A percentile compares a stretch with the other conserved stretches of the same genome.
phyloP scores from a whole-genome alignment of 2,888 invertebrate genomes.

The Xanthostigma xanthostigma region DNA sequence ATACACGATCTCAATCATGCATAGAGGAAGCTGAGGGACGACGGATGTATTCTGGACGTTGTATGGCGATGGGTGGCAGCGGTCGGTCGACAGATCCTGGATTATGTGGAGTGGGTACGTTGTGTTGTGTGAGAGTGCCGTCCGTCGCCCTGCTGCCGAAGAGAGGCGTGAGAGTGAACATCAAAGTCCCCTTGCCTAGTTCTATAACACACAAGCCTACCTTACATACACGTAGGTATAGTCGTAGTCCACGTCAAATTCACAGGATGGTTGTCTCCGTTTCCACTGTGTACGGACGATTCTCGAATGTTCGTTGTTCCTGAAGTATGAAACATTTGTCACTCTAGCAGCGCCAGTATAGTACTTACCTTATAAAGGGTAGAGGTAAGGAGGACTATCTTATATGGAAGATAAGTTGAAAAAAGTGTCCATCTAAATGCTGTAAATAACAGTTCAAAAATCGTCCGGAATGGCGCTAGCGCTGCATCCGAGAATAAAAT shows the following conservation, averaged over 20 bases:
- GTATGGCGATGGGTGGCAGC: slow-evolving; percentile 5
- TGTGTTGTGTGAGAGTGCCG: slow-evolving; percentile 4
- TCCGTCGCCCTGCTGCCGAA: slow-evolving; percentile 5
- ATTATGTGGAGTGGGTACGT: slow-evolving; percentile 6
- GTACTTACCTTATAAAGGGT: too few species aligned
- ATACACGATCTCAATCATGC: slow-evolving; percentile 32
- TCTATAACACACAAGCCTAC: not conserved
- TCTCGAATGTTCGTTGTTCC: too few species aligned
- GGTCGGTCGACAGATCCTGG: slow-evolving; percentile 10
- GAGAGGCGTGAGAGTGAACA: slow-evolving; percentile 21
- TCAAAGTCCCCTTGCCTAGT: slow-evolving; percentile 18
- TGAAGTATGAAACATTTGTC: too few species aligned
- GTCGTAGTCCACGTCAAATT: slow-evolving; percentile 4
- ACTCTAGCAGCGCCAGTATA: too few species aligned
- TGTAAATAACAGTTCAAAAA: too few species aligned
- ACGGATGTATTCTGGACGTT: slow-evolving; percentile 4
- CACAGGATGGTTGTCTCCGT: not conserved
- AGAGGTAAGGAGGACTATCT: too few species aligned
- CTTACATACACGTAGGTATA: slow-evolving; percentile 4
- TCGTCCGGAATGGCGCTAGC: too few species aligned
- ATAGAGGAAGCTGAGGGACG: slow-evolving; percentile 21
- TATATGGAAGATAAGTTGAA: too few species aligned
- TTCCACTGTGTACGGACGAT: too few species aligned
- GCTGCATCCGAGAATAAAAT: too few species aligned
- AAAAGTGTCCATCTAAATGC: too few species aligned